These are phyloP conservation scores for Scaptomyza flava DNA, from an alignment of 2,888 invertebrate species.

Conservation along the genomic window DNA sequence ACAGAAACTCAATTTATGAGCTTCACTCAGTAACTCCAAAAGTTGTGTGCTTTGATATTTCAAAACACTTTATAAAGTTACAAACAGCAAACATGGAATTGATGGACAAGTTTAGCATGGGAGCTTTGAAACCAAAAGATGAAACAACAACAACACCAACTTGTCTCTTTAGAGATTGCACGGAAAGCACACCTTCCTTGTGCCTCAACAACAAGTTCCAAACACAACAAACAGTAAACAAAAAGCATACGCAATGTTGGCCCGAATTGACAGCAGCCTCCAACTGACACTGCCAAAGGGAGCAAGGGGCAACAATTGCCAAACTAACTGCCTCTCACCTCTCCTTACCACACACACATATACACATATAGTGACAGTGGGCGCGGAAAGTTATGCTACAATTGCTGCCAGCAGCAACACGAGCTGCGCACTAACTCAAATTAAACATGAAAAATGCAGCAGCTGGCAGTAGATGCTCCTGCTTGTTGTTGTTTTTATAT, in stretches of 20 bases:
- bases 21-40: constrained; percentile 1
- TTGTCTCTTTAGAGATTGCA: constrained; percentile 18
- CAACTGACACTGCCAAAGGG: constrained; percentile 25
- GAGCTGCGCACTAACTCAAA: constrained; percentile 71
- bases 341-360: constrained; percentile 4
- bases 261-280: constrained; percentile 53
- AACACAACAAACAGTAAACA: constrained; percentile 26
- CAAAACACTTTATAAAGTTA: constrained; percentile 38
- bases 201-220: constrained; percentile 12
- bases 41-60: constrained; percentile 32
- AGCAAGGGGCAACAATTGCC: constrained; percentile 28
- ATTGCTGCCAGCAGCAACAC: constrained; percentile 27
- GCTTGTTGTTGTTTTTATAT: constrained; percentile 19
- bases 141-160: constrained; percentile 4
- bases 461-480: constrained; percentile 25
- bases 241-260: constrained; percentile 67
- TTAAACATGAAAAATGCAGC: constrained; percentile 78
- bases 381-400: constrained; percentile 44
- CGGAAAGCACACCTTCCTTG: neutral
- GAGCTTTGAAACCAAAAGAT: constrained; percentile 10
- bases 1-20: constrained; percentile 24
- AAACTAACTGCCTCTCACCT: constrained; percentile 23
- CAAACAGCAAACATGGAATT: constrained; percentile 8
- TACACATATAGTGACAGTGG: constrained; percentile 6
- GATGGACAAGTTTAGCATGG: constrained; percentile 27